A percentile compares a stretch with the other conserved stretches of the same genome.
These are phyloP conservation scores for Pangasius sanitwongsei DNA, from an alignment of 2,797 vertebrate genomes.

Conservation along the genomic window DNA sequence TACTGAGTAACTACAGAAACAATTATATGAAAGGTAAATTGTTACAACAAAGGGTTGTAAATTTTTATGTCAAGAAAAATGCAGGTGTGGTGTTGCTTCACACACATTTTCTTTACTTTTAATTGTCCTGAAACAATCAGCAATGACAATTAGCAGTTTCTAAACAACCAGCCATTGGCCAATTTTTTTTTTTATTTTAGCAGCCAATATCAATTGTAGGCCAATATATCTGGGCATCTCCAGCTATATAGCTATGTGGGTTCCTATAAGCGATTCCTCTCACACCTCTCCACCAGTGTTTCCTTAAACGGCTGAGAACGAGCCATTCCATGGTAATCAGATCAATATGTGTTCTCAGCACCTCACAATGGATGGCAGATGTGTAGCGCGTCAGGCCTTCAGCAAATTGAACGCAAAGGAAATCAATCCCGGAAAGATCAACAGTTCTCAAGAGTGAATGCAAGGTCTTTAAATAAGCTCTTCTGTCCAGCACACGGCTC, in stretches of 20 bases:
- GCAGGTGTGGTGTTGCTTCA: not conserved
- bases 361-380: slow-evolving; percentile 49
- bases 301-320: slow-evolving; percentile 49
- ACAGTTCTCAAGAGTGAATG: slow-evolving; percentile 49
- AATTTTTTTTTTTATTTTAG: not conserved
- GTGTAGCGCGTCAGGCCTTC: slow-evolving; percentile 40
- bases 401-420: slow-evolving; percentile 55
- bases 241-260: not conserved
- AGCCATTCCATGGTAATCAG: slow-evolving; percentile 53
- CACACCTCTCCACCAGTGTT: slow-evolving; percentile 39
- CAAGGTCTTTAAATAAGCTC: slow-evolving; percentile 53
- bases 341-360: slow-evolving; percentile 56
- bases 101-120: not conserved
- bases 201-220: not conserved
- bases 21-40: not conserved
- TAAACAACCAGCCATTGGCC: not conserved
- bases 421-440: slow-evolving; percentile 57
- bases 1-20: not conserved
- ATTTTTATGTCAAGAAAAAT: not conserved
- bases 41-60: not conserved
- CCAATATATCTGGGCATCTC: slow-evolving; percentile 12
- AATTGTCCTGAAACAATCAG: not conserved
- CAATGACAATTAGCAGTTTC: not conserved
- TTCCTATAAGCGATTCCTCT: slow-evolving; percentile 23
- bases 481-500: slow-evolving; percentile 24